A percentile compares a stretch with the other conserved stretches of the same genome.
Conservation (phyloP, 2,797 vertebrate species). For the Enteromius trimaculatus region DNA sequence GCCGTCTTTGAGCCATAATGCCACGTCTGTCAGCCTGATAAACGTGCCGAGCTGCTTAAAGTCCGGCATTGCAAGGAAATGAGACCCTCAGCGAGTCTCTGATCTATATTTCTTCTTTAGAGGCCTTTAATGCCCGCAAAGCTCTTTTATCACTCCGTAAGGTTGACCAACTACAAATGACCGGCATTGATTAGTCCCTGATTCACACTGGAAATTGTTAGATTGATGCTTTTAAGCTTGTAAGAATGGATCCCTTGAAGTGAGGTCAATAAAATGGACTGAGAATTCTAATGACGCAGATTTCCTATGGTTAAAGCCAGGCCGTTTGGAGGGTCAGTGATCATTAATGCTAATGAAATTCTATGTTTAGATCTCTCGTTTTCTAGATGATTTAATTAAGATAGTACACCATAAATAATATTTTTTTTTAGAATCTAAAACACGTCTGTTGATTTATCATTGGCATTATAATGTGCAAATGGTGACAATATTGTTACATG, state of each 20-base stretch:
- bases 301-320: constrained; percentile 45
- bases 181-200: constrained; percentile 60
- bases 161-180: constrained; percentile 65
- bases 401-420: constrained; percentile 26
- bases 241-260: constrained; percentile 58
- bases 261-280: constrained; percentile 56
- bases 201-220: constrained; percentile 61
- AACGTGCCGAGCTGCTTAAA: constrained; percentile 31
- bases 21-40: constrained; percentile 59
- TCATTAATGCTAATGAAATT: constrained; percentile 57
- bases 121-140: constrained; percentile 52
- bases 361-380: constrained; percentile 30
- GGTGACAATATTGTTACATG: not conserved
- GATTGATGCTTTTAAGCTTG: constrained; percentile 60
- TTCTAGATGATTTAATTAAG: constrained; percentile 53
- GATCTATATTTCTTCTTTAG: constrained; percentile 54
- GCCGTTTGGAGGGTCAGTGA: constrained; percentile 35
- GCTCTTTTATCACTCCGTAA: constrained; percentile 49
- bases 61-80: constrained; percentile 51
- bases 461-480: constrained; percentile 5
- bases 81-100: constrained; percentile 46
- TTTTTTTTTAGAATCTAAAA: constrained; percentile 31
- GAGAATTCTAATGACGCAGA: constrained; percentile 56
- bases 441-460: not conserved
- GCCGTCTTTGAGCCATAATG: constrained; percentile 23